Percentiles rank a stretch among this genome's conserved stretches.
phyloP scores from a whole-genome alignment of 2,113 vertebrate genomes.

The Aphelocoma coerulescens region DNA sequence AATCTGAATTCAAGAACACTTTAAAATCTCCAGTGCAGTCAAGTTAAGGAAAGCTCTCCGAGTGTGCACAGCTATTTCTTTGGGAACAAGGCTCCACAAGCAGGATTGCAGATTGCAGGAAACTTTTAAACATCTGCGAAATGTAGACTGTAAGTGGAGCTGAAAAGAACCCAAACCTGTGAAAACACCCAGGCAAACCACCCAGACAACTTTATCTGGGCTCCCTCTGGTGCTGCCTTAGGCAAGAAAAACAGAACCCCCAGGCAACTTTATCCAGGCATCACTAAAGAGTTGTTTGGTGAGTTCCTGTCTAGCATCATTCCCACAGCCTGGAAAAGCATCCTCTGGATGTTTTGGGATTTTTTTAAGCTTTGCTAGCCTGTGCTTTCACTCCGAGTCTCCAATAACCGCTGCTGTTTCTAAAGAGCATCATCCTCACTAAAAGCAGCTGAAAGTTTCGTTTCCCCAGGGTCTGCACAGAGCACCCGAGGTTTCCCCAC shows the following conservation, averaged over 20 bases:
- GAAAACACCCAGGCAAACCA: neutral
- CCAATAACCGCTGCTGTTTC: neutral
- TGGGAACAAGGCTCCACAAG: neutral
- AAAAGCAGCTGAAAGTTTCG: neutral
- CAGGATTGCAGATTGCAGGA: neutral
- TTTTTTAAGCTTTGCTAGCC: neutral
- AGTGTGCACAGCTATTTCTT: neutral
- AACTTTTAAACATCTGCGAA: neutral
- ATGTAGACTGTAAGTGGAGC: neutral
- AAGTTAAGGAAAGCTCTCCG: neutral
- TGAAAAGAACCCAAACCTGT: neutral
- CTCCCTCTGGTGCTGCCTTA: neutral
- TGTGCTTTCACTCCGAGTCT: neutral
- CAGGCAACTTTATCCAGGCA: neutral
- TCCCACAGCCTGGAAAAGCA: neutral
- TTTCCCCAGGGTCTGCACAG: neutral
- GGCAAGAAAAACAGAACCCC: neutral
- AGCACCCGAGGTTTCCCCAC: neutral
- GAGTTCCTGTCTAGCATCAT: neutral
- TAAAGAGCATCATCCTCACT: neutral
- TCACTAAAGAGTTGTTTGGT: neutral
- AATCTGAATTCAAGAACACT: neutral
- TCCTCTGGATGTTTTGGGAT: neutral
- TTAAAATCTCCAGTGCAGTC: neutral
- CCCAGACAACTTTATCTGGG: neutral